Conservation (phyloP, 2,113 vertebrate genomes). For the Peromyscus leucopus region DNA sequence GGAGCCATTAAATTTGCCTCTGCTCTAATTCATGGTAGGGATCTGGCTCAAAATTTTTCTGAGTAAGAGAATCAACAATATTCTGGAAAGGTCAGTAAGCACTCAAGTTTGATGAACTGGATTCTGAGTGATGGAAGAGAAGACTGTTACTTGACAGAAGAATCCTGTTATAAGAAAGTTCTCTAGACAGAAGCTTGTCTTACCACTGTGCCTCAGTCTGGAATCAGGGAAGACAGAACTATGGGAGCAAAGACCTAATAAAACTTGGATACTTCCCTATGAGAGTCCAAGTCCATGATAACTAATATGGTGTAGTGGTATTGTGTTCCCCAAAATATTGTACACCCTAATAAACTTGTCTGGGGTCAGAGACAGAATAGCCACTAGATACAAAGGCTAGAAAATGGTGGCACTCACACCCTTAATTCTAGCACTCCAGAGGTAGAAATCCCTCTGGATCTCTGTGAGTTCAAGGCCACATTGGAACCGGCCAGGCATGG, state of each 20-base stretch:
- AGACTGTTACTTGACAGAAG: neutral
- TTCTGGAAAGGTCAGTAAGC: neutral
- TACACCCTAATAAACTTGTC: too few relatives aligned
- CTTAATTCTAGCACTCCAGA: too few relatives aligned
- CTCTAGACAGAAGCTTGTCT: neutral
- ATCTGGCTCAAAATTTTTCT: neutral
- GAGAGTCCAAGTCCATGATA: neutral
- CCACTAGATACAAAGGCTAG: too few relatives aligned
- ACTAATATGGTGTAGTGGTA: neutral
- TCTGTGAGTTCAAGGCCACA: too few relatives aligned
- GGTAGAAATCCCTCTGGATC: too few relatives aligned
- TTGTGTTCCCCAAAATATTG: too few relatives aligned
- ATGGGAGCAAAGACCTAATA: neutral
- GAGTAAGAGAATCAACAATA: neutral
- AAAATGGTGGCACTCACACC: too few relatives aligned
- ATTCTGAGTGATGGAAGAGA: neutral
- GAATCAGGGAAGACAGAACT: neutral
- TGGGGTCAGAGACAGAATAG: too few relatives aligned
- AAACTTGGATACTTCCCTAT: neutral
- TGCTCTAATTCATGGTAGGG: neutral
- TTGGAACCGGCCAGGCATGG: too few relatives aligned
- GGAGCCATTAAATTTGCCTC: neutral
- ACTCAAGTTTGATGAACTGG: neutral
- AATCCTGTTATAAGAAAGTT: neutral
- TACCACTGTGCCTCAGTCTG: neutral